Base-by-base conservation (phyloP, 2,888 invertebrate species). In the Nemapogon koenigi region DNA sequence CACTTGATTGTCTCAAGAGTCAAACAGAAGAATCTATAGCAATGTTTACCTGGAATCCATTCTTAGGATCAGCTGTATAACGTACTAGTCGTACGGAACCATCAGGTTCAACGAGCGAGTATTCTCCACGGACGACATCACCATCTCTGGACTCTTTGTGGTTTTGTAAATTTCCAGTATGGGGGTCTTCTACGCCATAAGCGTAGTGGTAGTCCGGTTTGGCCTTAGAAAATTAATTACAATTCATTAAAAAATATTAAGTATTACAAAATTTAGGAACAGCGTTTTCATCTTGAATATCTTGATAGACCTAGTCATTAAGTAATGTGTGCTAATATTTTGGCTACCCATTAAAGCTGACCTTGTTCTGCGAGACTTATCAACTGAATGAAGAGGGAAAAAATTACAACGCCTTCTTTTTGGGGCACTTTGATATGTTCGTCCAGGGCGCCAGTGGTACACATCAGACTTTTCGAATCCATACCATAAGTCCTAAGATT, bases 151-250 rank as follows among this genome's bases (percentile, higher is more conserved):
- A 80, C 58, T 90, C 89, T 48, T 86, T 82, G 48, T 88, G 88
- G 52, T 83, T 84, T 63, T 90, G 90, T 39, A 82, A 83, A 61
- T 89, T 88, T 38, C 88, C 87, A 15, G 85, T 86, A 46, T 82
- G 75, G 3, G 86, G 87, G 62, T 90, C 90, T 50, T 88, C 86
- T 22, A 90, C 87, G 35, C 90, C 90, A 52, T 89, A 90, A 1
- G 87, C 82, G 62, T 88, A 90, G 27, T 83, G 81, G 55, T 90
- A 90, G 59, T 89, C 88, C 11, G 90, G 89, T 55, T 86, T 85
- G 2, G 88, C 89, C 86, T 86, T 49, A 30, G n/a, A n/a, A n/a
- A n/a, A n/a, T n/a, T n/a, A n/a, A n/a, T n/a, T n/a, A n/a, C n/a
- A n/a, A n/a, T n/a, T n/a, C n/a, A n/a, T n/a, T n/a, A n/a, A n/a